Evolutionary conservation across 1,140 invertebrate species (phyloP).

Genomic region (Brachystomella parvula): DNA sequence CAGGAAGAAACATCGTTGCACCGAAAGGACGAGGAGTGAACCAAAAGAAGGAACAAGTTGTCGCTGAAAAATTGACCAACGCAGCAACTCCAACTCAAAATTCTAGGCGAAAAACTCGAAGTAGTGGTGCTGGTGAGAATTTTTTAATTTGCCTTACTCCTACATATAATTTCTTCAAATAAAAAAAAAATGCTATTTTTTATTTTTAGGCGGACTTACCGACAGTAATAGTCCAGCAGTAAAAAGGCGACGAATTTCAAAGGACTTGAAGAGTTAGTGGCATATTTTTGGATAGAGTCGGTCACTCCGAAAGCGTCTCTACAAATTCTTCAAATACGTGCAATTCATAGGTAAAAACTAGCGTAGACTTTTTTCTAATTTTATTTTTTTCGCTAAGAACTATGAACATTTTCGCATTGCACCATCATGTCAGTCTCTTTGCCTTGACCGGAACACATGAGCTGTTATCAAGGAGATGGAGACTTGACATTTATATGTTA

Average conservation of each 20-base stretch:
- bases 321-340: no score
- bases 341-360: no score
- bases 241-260: slow-evolving; percentile 30
- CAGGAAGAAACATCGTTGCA: slow-evolving; percentile 8
- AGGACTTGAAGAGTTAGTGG: slow-evolving; percentile 30
- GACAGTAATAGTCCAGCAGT: slow-evolving; percentile 20
- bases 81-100: slow-evolving; percentile 27
- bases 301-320: no score
- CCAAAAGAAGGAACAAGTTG: background rate
- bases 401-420: no score
- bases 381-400: no score
- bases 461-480: no score
- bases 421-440: no score
- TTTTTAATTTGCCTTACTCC: background rate
- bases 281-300: background rate
- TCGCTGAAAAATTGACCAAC: background rate
- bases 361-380: no score
- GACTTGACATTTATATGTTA: no score
- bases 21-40: background rate
- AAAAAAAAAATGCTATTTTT: background rate
- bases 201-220: slow-evolving; percentile 18
- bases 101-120: slow-evolving; percentile 35
- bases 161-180: background rate
- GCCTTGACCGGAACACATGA: no score
- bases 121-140: slow-evolving; percentile 29